phyloP scores from a whole-genome alignment of 2,797 vertebrate species.

The Ctenopoma multispine region DNA sequence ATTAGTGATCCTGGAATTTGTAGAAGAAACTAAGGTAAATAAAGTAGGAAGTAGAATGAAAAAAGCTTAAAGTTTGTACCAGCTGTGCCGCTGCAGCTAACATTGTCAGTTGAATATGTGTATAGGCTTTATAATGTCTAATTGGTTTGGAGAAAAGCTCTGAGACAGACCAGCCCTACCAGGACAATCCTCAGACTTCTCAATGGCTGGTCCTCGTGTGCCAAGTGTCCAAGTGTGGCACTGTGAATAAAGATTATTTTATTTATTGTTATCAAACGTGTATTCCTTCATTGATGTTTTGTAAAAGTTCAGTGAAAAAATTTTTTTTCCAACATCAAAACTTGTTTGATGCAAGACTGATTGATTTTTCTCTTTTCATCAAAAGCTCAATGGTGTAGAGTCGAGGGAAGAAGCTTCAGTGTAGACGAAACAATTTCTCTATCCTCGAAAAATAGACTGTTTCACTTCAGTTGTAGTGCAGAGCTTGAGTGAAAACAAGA shows the following conservation, averaged over 20 bases:
- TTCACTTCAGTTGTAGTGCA: slow-evolving; percentile 5
- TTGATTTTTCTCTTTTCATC: slow-evolving; percentile 5
- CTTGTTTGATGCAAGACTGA: background rate
- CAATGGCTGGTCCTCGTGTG: too few species aligned
- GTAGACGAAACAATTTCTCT: slow-evolving; percentile 29
- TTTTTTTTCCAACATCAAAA: slow-evolving; percentile 26
- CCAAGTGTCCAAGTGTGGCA: slow-evolving; percentile 1
- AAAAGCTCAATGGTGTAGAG: background rate
- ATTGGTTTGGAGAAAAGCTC: too few species aligned
- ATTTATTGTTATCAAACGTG: background rate
- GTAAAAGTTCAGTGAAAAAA: slow-evolving; percentile 9
- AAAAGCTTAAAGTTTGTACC: too few species aligned
- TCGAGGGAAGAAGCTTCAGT: background rate
- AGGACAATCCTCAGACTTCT: too few species aligned
- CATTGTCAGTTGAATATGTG: too few species aligned
- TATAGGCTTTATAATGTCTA: too few species aligned
- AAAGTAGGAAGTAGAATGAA: too few species aligned
- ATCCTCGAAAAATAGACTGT: background rate
- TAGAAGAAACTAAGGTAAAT: too few species aligned
- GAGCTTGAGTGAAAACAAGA: slow-evolving; percentile 21
- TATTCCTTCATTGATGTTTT: slow-evolving; percentile 14
- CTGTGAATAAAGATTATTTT: slow-evolving; percentile 21
- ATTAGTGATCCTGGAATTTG: too few species aligned
- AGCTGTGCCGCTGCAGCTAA: too few species aligned
- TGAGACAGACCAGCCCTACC: too few species aligned